Percentiles rank a stretch among this genome's conserved stretches.
Evolutionary conservation across 2,888 invertebrate species (phyloP).

Genomic region (Cantharis lateralis): DNA sequence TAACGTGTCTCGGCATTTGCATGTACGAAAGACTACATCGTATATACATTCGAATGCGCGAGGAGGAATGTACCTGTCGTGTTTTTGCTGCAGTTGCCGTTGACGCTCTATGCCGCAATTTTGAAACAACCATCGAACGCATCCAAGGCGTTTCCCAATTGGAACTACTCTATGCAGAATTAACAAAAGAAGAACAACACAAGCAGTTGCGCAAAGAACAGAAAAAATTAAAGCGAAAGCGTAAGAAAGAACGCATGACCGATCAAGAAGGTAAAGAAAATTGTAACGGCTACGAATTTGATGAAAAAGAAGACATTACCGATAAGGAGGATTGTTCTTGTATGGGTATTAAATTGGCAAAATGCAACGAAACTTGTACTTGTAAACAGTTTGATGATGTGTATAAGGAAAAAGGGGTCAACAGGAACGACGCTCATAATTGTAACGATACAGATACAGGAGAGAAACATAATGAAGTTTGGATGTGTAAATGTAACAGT

Average conservation of each 20-base stretch:
- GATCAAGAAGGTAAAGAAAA: slow-evolving; percentile 53
- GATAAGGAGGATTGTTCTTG: slow-evolving; percentile 36
- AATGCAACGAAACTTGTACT: slow-evolving; percentile 42
- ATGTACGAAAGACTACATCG: slow-evolving; percentile 88
- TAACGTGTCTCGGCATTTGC: slow-evolving; percentile 92
- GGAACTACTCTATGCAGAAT: slow-evolving; percentile 85
- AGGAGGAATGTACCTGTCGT: slow-evolving; percentile 94
- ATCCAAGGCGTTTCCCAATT: slow-evolving; percentile 83
- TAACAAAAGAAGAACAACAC: slow-evolving; percentile 83
- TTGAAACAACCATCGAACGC: slow-evolving; percentile 87
- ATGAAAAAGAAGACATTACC: slow-evolving; percentile 42
- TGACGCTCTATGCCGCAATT: slow-evolving; percentile 85
- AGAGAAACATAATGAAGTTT: slow-evolving; percentile 37
- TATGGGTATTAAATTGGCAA: slow-evolving; percentile 33
- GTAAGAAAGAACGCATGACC: slow-evolving; percentile 71
- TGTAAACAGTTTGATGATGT: slow-evolving; percentile 37
- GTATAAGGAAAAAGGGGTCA: slow-evolving; percentile 18
- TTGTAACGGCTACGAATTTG: slow-evolving; percentile 41
- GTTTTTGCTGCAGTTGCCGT: slow-evolving; percentile 87
- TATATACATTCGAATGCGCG: slow-evolving; percentile 82
- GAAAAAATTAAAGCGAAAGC: slow-evolving; percentile 78
- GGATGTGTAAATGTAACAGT: slow-evolving; percentile 46
- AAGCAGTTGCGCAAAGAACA: slow-evolving; percentile 86
- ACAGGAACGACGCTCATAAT: slow-evolving; percentile 11
- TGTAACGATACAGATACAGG: slow-evolving; percentile 9